Percentiles rank a stretch among this genome's conserved stretches.
Evolutionary conservation across 2,888 invertebrate genomes (phyloP).

Genomic region (Meandrusa payeni): DNA sequence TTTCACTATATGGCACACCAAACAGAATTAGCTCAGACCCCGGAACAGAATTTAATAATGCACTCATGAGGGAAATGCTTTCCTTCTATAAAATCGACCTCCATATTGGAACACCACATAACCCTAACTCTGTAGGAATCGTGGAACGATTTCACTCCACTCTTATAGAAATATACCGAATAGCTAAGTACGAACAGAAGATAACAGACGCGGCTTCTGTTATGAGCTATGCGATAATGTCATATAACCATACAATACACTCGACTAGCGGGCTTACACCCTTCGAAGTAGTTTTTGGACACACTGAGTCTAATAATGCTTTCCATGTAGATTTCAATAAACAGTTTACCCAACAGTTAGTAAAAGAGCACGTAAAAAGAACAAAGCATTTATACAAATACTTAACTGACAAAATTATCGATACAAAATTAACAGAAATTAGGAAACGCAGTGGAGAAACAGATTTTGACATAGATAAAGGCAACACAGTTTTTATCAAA

Average conservation of each 20-base stretch:
- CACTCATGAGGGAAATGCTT: not conserved
- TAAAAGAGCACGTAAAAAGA: too few relatives aligned
- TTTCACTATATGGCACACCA: not conserved
- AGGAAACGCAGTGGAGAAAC: too few relatives aligned
- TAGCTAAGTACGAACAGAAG: slow-evolving; percentile 25
- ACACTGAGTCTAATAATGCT: slow-evolving; percentile 22
- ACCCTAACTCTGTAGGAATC: too few relatives aligned
- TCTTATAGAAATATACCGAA: slow-evolving; percentile 17
- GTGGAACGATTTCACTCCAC: slow-evolving; percentile 20
- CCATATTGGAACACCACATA: too few relatives aligned
- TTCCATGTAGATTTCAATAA: too few relatives aligned
- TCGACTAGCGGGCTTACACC: slow-evolving; percentile 13
- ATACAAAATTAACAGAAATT: too few relatives aligned
- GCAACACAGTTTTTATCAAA: too few relatives aligned
- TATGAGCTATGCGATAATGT: too few relatives aligned
- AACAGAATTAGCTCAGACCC: not conserved
- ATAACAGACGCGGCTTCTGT: slow-evolving; percentile 15
- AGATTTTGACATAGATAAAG: too few relatives aligned
- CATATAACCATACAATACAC: slow-evolving; percentile 19
- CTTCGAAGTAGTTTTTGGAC: slow-evolving; percentile 26
- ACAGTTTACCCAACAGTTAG: too few relatives aligned
- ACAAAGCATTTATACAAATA: too few relatives aligned
- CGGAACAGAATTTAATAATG: not conserved
- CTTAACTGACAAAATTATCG: too few relatives aligned
- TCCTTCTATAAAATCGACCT: not conserved